Base-by-base conservation (phyloP, 2,113 vertebrate species). In the Macroglossus sobrinus region DNA sequence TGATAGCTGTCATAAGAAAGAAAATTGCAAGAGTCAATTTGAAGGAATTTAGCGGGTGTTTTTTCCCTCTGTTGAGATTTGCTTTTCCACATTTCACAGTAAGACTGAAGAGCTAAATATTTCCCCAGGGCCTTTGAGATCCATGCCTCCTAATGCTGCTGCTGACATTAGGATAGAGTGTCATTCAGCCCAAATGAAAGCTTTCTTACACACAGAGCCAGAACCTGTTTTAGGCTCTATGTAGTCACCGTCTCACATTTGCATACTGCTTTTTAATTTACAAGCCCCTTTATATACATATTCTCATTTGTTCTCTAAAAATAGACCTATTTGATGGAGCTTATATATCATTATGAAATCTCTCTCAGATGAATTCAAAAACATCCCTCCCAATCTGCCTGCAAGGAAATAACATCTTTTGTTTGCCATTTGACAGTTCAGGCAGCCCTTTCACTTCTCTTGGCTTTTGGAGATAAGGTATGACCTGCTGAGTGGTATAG, bases 1-100 rank as follows among this genome's bases (percentile, higher is more conserved):
- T 91, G 76, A 96, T 85, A 84, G 43, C 74, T 97, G 78, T 91
- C 93, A 81, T 50, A 86, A 94, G 85, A 93, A 26, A 91, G 89
- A 57, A 97, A 96, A 96, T 74, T 94, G 57, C 10, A 66, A 28
- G 82, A 93, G 82, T 95, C 72, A 55, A 5, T 82, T 78, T 82
- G 94, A 93, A 91, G 92, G 71, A 50, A 79, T 88, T 64, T 78
- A 57, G 71, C 43, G 64, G 66, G 30, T 72, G 12, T 59, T 16
- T 28, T 24, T 38, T 76, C 55, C 24, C 28, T 50, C 11, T 21
- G 0, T 7, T 45, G 69, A 96, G 64, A 92, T 92, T 68, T 89
- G 84, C 66, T 97, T 95, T 84, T 84, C 84, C 64, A 87, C 21
- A 55, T 66, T 47, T 33, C 64, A 63, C 59, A 33, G 53, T 40